phyloP scores from a whole-genome alignment of 2,113 vertebrate species.

The Eulemur rufifrons region DNA sequence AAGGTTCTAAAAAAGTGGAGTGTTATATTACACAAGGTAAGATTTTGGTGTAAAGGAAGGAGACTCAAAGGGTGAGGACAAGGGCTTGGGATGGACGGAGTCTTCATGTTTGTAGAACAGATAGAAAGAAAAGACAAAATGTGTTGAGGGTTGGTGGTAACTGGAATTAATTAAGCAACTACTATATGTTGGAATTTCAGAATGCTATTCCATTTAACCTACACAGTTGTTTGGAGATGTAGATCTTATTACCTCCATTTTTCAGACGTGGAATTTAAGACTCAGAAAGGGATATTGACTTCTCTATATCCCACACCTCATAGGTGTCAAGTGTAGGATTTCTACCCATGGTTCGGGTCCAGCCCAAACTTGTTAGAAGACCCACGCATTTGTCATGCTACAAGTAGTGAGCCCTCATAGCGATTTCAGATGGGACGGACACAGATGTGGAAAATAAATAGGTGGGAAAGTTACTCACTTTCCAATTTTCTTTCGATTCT shows the following conservation, averaged over 20 bases:
- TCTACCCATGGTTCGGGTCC: neutral
- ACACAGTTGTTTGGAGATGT: neutral
- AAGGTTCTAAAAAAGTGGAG: neutral
- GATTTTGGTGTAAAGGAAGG: neutral
- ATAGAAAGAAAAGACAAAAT: neutral
- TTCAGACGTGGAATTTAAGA: neutral
- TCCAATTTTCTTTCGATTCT: slow-evolving; percentile 29
- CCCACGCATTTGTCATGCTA: neutral
- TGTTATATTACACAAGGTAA: neutral
- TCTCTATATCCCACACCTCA: neutral
- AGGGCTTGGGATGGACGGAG: neutral
- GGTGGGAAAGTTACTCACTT: neutral
- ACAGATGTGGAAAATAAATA: neutral
- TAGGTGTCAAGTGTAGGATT: too few species aligned
- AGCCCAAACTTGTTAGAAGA: neutral
- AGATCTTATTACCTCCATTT: neutral
- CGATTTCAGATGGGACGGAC: neutral
- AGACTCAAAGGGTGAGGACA: neutral
- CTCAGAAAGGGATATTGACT: neutral
- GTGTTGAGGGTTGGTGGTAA: neutral
- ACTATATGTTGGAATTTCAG: neutral
- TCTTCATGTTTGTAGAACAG: neutral
- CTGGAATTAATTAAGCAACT: neutral
- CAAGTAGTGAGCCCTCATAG: rapidly evolving
- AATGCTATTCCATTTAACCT: neutral